Evolutionary conservation across 35 echinoderm and acorn worm genomes (phyloP).

Genomic region (Apostichopus japonicus): DNA sequence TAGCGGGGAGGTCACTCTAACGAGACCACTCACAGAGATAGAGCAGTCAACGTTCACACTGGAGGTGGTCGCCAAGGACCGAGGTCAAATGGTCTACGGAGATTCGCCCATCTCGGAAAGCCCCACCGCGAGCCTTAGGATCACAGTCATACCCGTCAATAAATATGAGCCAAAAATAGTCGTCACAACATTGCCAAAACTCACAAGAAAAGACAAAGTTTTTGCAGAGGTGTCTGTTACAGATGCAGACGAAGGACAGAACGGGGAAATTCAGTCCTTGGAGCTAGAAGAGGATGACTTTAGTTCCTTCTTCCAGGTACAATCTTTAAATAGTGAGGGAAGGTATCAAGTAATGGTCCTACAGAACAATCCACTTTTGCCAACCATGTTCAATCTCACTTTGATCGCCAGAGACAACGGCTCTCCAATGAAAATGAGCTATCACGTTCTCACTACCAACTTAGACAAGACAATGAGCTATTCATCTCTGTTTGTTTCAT

Average conservation of each 20-base stretch:
- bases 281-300: conserved; percentile 75
- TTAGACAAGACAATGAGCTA: conserved; percentile 64
- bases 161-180: conserved; percentile 76
- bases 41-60: conserved; percentile 53
- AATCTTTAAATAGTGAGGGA: conserved; percentile 40
- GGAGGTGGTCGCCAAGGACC: conserved; percentile 81
- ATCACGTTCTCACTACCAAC: conserved; percentile 59
- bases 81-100: conserved; percentile 83
- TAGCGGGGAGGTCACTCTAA: conserved; percentile 90
- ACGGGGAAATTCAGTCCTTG: conserved; percentile 78
- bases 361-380: conserved; percentile 16
- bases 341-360: conserved; percentile 56
- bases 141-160: conserved; percentile 80
- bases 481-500: conserved; percentile 59
- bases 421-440: conserved; percentile 64
- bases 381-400: conserved; percentile 72
- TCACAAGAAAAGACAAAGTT: conserved; percentile 66
- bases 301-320: conserved; percentile 64
- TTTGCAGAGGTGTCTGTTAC: conserved; percentile 83
- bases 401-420: conserved; percentile 81
- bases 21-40: conserved; percentile 72
- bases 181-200: conserved; percentile 66
- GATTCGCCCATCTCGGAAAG: conserved; percentile 59
- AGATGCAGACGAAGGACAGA: conserved; percentile 82
- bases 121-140: conserved; percentile 37